Evolutionary conservation across 2,797 vertebrate species (phyloP).

Genomic region (Meriones psammophilus): DNA sequence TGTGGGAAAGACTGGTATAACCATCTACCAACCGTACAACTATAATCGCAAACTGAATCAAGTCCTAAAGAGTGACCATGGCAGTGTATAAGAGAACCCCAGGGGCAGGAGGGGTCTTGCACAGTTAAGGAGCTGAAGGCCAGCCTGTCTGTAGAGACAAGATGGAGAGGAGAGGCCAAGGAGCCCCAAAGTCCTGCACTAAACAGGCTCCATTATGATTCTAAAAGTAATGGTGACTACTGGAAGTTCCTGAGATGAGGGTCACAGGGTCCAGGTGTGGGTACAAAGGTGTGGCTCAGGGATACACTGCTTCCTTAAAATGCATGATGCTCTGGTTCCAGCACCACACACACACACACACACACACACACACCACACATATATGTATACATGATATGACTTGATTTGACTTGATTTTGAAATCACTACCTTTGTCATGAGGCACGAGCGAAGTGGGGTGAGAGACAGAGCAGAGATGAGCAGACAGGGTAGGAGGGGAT

Average conservation of each 20-base stretch:
- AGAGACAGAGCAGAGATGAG: not conserved
- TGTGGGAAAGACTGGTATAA: not conserved
- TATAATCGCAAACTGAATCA: not conserved
- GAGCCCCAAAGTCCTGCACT: not conserved
- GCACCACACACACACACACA: not conserved
- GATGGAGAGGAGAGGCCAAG: not conserved
- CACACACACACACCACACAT: not conserved
- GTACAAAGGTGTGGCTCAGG: not conserved
- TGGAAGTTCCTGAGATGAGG: not conserved
- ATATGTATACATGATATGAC: not conserved
- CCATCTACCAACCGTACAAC: not conserved
- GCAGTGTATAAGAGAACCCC: not conserved
- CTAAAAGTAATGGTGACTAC: not conserved
- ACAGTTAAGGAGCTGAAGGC: not conserved
- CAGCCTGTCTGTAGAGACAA: not conserved
- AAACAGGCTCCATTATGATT: not conserved
- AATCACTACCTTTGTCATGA: not conserved
- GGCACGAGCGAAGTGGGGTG: not conserved
- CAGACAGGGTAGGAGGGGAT: not conserved
- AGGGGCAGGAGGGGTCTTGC: no score
- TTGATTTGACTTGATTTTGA: slow-evolving; percentile 24
- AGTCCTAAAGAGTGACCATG: not conserved
- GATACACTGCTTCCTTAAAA: not conserved
- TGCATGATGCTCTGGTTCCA: not conserved
- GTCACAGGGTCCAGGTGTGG: not conserved